phyloP scores from a whole-genome alignment of 1,140 invertebrate species.

The Drosophila trapezifrons region DNA sequence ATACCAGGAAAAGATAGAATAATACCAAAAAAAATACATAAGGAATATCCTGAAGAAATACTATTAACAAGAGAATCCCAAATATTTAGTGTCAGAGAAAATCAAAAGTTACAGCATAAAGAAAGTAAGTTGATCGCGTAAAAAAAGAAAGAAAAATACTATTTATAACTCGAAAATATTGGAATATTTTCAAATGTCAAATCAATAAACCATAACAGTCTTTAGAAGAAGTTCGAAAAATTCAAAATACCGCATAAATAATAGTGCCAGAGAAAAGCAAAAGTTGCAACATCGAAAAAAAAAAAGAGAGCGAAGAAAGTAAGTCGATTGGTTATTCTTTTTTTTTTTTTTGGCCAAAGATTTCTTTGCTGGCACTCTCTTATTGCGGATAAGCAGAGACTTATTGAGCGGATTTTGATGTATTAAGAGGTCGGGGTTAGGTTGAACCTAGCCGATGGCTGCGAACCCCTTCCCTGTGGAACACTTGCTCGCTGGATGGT shows the following conservation, averaged over 20 bases:
- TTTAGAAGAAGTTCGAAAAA: neutral
- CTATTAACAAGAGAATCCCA: slow-evolving; percentile 12
- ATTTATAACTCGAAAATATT: neutral
- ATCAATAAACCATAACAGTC: neutral
- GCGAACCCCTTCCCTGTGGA: slow-evolving; percentile 9
- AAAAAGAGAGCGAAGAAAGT: slow-evolving; percentile 66
- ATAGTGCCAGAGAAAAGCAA: slow-evolving; percentile 27
- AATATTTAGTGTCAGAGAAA: slow-evolving; percentile 26
- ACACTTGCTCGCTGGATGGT: slow-evolving; percentile 43
- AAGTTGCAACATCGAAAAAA: slow-evolving; percentile 46
- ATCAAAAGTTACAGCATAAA: slow-evolving; percentile 43
- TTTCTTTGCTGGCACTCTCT: slow-evolving; percentile 4
- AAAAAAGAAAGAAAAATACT: neutral
- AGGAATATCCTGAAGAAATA: slow-evolving; percentile 16
- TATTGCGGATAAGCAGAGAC: slow-evolving; percentile 16
- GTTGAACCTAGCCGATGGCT: slow-evolving; percentile 12
- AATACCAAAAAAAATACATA: slow-evolving; percentile 24
- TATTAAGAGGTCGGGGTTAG: slow-evolving; percentile 28
- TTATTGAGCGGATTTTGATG: slow-evolving; percentile 20
- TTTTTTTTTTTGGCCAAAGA: slow-evolving; percentile 17
- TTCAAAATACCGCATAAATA: slow-evolving; percentile 1
- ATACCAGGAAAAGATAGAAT: neutral
- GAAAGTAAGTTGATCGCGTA: slow-evolving; percentile 11
- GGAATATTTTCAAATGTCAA: neutral
- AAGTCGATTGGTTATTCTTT: slow-evolving; percentile 57